Percentiles rank a stretch among this genome's conserved stretches.
These are phyloP conservation scores for Pachycephala philippinensis DNA, from an alignment of 2,113 vertebrate genomes.

Conservation along the genomic window DNA sequence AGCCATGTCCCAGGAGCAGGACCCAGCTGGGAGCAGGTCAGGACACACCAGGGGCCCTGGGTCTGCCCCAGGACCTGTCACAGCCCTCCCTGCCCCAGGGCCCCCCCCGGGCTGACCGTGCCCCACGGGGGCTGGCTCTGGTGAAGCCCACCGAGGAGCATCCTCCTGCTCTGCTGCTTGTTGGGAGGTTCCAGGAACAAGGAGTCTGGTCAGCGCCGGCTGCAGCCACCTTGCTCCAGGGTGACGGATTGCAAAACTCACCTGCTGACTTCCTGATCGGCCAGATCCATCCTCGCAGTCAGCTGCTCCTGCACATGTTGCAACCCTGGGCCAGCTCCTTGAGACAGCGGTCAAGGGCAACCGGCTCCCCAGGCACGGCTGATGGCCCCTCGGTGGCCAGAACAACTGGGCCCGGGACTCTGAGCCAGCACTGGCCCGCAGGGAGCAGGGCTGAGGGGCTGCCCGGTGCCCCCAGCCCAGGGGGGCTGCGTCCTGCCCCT, in stretches of 20 bases:
- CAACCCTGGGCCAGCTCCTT: accelerated
- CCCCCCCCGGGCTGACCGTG: accelerated
- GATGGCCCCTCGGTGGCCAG: accelerated
- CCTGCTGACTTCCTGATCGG: not conserved
- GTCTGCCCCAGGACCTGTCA: not conserved
- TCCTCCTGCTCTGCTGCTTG: not conserved
- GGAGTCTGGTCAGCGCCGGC: not conserved
- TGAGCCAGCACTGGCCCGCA: not conserved
- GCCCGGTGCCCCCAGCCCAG: not conserved
- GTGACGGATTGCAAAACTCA: not conserved
- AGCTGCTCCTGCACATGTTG: accelerated
- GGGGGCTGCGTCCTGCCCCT: not conserved
- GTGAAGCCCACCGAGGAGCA: not conserved
- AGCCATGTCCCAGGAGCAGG: not conserved
- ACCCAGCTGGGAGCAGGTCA: not conserved
- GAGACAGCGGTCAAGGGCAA: accelerated
- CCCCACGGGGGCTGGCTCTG: not conserved
- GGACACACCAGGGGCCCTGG: not conserved
- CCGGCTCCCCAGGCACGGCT: accelerated
- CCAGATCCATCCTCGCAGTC: not conserved
- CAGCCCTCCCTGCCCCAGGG: not conserved
- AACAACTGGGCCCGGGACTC: accelerated
- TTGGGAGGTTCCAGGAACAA: not conserved
- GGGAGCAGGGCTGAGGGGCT: not conserved
- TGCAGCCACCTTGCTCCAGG: not conserved